Evolutionary conservation across 2,113 vertebrate genomes (phyloP).

Genomic region (Thomomys bottae): DNA sequence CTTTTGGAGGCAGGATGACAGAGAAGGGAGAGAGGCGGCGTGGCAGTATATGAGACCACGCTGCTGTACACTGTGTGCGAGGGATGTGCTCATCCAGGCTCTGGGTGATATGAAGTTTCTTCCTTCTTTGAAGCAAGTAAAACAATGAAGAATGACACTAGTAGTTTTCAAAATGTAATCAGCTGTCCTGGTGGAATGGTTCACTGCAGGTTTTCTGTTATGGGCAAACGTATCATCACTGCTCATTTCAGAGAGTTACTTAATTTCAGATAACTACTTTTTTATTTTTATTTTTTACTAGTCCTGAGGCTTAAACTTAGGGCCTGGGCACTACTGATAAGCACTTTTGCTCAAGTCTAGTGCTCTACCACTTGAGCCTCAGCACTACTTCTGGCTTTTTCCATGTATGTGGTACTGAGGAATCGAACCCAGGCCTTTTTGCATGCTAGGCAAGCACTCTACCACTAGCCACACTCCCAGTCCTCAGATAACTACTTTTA

Average conservation of each 20-base stretch:
- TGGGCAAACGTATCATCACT: background rate
- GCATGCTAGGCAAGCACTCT: too few species aligned
- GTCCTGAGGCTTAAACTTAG: too few species aligned
- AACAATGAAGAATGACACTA: slow-evolving; percentile 46
- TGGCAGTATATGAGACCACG: slow-evolving; percentile 30
- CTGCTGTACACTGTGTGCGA: background rate
- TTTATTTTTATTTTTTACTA: too few species aligned
- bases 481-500: background rate
- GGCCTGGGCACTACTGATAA: too few species aligned
- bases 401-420: too few species aligned
- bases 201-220: background rate
- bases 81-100: background rate
- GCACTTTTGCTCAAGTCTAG: too few species aligned
- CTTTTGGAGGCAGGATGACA: slow-evolving; percentile 25
- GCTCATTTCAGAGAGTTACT: background rate
- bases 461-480: too few species aligned
- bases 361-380: too few species aligned
- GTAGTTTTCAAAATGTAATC: slow-evolving; percentile 38
- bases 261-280: background rate
- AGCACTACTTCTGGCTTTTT: too few species aligned
- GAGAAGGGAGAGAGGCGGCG: slow-evolving; percentile 42
- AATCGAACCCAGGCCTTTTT: too few species aligned
- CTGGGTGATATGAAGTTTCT: slow-evolving; percentile 52
- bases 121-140: slow-evolving; percentile 64
- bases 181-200: background rate